These are phyloP conservation scores for Zosterops japonicus DNA, from an alignment of 2,113 vertebrate species.

Conservation along the genomic window DNA sequence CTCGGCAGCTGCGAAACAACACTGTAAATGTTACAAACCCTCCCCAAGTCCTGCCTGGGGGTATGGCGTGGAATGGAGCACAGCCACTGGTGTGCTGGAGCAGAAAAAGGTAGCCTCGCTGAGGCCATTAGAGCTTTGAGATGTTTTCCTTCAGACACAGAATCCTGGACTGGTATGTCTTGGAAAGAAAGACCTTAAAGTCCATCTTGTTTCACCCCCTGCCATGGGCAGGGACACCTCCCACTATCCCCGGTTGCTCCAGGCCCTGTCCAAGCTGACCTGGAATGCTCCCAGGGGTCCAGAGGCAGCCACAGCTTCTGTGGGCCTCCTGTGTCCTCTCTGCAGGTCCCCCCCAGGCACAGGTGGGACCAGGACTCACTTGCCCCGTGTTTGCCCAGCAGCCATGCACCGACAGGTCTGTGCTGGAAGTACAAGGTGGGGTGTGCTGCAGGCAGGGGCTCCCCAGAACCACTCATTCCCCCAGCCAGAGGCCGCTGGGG, in stretches of 20 bases:
- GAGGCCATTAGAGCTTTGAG: conserved; percentile 9
- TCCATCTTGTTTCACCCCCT: accelerated
- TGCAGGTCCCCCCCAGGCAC: accelerated
- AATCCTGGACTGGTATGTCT: background rate
- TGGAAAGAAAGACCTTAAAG: background rate
- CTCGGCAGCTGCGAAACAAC: background rate
- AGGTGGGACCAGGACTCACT: accelerated
- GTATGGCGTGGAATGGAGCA: background rate
- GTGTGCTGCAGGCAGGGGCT: background rate
- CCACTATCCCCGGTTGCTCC: background rate
- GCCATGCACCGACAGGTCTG: accelerated
- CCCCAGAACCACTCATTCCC: background rate
- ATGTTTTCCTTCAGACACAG: background rate
- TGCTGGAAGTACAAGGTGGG: accelerated
- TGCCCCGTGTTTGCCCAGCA: accelerated
- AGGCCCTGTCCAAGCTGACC: background rate
- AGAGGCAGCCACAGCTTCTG: background rate
- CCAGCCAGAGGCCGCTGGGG: accelerated
- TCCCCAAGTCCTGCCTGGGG: background rate
- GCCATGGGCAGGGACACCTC: background rate
- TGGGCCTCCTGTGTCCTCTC: accelerated
- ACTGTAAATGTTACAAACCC: background rate
- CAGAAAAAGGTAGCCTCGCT: background rate
- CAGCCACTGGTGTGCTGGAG: background rate
- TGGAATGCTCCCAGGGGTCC: background rate